phyloP scores from a whole-genome alignment of 2,888 invertebrate species.

The Rhingia campestris region DNA sequence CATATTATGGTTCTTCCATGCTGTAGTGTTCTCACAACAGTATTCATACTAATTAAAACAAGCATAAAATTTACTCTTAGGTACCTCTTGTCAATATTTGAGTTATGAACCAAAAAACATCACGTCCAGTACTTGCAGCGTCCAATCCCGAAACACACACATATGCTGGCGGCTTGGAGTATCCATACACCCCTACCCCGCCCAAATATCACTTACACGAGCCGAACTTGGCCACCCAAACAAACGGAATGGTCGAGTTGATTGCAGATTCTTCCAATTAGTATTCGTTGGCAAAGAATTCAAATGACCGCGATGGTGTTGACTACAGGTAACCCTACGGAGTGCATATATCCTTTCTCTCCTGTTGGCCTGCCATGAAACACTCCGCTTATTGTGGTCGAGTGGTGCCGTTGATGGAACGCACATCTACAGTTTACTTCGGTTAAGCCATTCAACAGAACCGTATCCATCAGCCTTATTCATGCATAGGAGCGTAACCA shows the following conservation, averaged over 20 bases:
- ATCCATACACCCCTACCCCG: neutral
- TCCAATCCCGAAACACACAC: neutral
- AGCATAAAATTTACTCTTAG: neutral
- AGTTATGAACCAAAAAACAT: slow-evolving; percentile 9
- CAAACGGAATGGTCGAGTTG: slow-evolving; percentile 36
- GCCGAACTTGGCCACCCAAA: neutral
- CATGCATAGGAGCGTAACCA: slow-evolving; percentile 48
- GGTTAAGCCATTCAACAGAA: slow-evolving; percentile 57
- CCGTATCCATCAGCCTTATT: slow-evolving; percentile 45
- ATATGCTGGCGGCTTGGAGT: neutral
- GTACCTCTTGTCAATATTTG: slow-evolving; percentile 12
- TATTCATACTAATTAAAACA: slow-evolving; percentile 28
- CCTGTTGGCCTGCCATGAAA: neutral
- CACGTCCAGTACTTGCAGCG: neutral
- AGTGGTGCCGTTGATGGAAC: slow-evolving; percentile 35
- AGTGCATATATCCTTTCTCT: slow-evolving; percentile 8
- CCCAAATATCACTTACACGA: slow-evolving; percentile 22
- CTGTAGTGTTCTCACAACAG: neutral
- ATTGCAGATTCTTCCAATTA: slow-evolving; percentile 58
- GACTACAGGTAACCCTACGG: slow-evolving; percentile 26
- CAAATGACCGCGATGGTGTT: slow-evolving; percentile 45
- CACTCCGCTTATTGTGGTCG: slow-evolving; percentile 21
- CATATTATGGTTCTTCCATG: neutral
- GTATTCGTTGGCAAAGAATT: slow-evolving; percentile 50
- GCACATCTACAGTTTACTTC: slow-evolving; percentile 23